Evolutionary conservation across 1,140 invertebrate genomes (phyloP), one percentile per base, ranked within the genome.

Genomic region (Scaptomyza pallida): DNA sequence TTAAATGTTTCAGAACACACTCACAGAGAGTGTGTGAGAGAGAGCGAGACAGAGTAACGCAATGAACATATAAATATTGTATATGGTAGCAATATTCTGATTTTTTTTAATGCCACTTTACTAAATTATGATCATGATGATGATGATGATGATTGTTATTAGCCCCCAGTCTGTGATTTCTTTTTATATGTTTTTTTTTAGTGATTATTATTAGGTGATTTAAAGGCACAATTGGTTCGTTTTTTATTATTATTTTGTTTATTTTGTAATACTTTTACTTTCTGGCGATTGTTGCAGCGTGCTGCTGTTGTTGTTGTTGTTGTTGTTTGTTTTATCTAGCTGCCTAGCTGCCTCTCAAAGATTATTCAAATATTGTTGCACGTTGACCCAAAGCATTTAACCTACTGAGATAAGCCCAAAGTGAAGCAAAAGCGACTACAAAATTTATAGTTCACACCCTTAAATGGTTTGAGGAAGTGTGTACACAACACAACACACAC

Each of bases 341-440:
- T 63, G 48, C 48, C 17, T 21, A 35, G 23, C 63, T n/a, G n/a
- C n/a, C n/a, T n/a, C 71, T 52, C 74, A 63, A 60, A 75, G 82
- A 88, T 89, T 82, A 88, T 52, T 67, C 83, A 88, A 88, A 88
- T 88, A 88, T 88, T 88, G 75, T 88, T 82, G 75, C 82, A 89
- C 75, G 63, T 74, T 86, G 82, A 88, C 82, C 82, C 77, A 43
- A 54, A 30, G 26, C 41, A 62, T 63, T 70, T 78, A 81, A 75
- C 70, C 81, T 61, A 60, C 55, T 50, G 23, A 88, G 82, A 88
- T 88, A 88, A 86, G 64, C 47, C 8, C 33, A 19, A 26, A n/a
- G n/a, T n/a, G 33, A 44, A 43, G 21, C 21, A 26, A 6, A 17
- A 26, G 43, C 21, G 13, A 40, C 30, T 74, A 59, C 55, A 45